Conservation (phyloP, 1,140 invertebrate genomes). For the Aphis craccivora region DNA sequence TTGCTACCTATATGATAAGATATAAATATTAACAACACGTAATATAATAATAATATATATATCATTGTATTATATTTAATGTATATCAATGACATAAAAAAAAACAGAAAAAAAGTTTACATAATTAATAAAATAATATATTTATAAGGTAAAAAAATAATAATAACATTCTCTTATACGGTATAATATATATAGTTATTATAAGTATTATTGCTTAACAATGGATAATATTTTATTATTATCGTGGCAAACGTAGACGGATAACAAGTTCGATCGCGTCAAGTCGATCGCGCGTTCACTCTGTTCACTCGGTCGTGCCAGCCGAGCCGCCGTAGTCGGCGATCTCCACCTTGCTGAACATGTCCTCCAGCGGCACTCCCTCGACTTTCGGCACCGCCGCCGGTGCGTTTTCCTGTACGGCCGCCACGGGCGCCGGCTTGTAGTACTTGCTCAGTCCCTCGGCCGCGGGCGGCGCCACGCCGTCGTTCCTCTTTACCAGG, state of each 20-base stretch:
- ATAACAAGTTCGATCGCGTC: background rate
- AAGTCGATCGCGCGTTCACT: background rate
- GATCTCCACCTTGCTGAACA: conserved; percentile 52
- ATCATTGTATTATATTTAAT: background rate
- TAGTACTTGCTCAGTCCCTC: conserved; percentile 57
- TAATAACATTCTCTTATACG: background rate
- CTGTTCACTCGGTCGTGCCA: conserved; percentile 3
- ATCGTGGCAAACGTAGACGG: conserved; percentile 54
- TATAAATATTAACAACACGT: conserved; percentile 7
- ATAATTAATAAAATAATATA: background rate
- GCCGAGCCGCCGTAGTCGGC: conserved; percentile 50
- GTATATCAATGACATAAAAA: background rate
- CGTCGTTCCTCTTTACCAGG: conserved; percentile 57
- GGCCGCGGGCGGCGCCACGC: background rate
- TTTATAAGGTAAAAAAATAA: conserved; percentile 16
- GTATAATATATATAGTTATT: background rate
- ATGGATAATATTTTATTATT: background rate
- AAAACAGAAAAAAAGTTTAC: conserved; percentile 16
- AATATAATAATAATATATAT: conserved; percentile 4
- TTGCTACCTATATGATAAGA: background rate
- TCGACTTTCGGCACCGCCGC: conserved; percentile 10
- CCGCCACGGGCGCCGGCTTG: background rate
- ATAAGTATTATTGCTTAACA: conserved; percentile 15
- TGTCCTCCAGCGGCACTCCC: conserved; percentile 31
- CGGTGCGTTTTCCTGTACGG: background rate